phyloP scores from a whole-genome alignment of 2,113 vertebrate genomes.

The Prionailurus bengalensis region DNA sequence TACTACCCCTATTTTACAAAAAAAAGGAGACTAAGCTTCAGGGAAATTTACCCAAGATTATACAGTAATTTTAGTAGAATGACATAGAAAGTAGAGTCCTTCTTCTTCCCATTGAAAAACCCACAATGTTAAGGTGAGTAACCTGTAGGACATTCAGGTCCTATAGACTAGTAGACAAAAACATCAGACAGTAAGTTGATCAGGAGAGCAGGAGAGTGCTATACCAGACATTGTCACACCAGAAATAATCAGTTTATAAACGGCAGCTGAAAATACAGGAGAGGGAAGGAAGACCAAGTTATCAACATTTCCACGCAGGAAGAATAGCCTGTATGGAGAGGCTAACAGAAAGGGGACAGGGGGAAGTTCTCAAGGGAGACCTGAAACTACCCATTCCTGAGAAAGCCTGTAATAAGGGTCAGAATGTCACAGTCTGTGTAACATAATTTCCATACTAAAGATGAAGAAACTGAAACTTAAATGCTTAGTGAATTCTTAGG shows the following conservation, averaged over 20 bases:
- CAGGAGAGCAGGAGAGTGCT: neutral
- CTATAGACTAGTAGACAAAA: neutral
- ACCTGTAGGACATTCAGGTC: neutral
- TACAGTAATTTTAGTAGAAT: slow-evolving; percentile 26
- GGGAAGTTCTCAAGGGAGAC: neutral
- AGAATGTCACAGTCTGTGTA: neutral
- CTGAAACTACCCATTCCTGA: slow-evolving; percentile 1
- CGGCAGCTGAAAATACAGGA: neutral
- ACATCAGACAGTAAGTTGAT: neutral
- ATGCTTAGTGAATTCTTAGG: neutral
- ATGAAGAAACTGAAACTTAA: slow-evolving; percentile 31
- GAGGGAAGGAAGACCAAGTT: neutral
- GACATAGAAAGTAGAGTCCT: neutral
- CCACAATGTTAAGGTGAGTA: neutral
- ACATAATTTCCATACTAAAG: neutral
- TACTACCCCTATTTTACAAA: neutral
- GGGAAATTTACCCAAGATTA: neutral
- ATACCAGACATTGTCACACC: neutral
- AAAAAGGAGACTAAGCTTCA: slow-evolving; percentile 3
- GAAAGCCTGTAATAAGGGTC: neutral
- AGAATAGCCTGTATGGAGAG: neutral
- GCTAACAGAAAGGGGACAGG: neutral
- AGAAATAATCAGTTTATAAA: neutral
- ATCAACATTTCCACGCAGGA: slow-evolving; percentile 4
- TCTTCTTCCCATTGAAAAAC: neutral